Percentiles rank a stretch among this genome's conserved stretches.
Evolutionary conservation across 2,113 vertebrate genomes (phyloP).

Genomic region (Nannobrachium achirus): DNA sequence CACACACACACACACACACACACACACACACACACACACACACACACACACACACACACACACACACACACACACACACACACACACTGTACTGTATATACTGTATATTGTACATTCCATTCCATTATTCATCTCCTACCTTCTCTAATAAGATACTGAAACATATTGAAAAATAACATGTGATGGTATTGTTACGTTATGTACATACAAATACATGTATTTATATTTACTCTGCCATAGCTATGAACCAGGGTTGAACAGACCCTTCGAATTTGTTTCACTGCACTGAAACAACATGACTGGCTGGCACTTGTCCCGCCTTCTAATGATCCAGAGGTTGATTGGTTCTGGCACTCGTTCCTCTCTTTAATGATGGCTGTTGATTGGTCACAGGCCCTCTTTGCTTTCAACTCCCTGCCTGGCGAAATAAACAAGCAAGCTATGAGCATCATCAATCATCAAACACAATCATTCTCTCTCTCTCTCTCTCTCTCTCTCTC

Average conservation of each 20-base stretch:
- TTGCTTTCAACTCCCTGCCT: constrained; percentile 55
- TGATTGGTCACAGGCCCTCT: constrained; percentile 63
- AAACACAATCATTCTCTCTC: constrained; percentile 45
- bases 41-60: too few relatives aligned
- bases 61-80: too few relatives aligned
- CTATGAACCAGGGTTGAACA: constrained; percentile 7
- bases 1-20: too few relatives aligned
- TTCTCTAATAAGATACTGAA: too few relatives aligned
- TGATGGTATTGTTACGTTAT: too few relatives aligned
- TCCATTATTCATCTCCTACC: too few relatives aligned
- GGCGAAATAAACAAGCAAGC: constrained; percentile 67
- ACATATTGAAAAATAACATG: too few relatives aligned
- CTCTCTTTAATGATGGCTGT: constrained; percentile 53
- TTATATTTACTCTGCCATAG: too few relatives aligned
- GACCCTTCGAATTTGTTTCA: constrained; percentile 24
- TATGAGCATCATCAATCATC: constrained; percentile 58
- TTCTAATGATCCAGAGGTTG: constrained; percentile 14
- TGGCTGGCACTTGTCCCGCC: constrained; percentile 13
- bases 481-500: constrained; percentile 1
- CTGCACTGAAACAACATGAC: constrained; percentile 11
- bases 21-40: too few relatives aligned
- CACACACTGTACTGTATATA: too few relatives aligned
- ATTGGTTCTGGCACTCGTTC: constrained; percentile 57
- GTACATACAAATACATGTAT: too few relatives aligned
- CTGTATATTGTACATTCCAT: too few relatives aligned